Evolutionary conservation across 2,888 invertebrate genomes (phyloP), one percentile per base, ranked within the genome.

Genomic region (Cepaea hortensis): DNA sequence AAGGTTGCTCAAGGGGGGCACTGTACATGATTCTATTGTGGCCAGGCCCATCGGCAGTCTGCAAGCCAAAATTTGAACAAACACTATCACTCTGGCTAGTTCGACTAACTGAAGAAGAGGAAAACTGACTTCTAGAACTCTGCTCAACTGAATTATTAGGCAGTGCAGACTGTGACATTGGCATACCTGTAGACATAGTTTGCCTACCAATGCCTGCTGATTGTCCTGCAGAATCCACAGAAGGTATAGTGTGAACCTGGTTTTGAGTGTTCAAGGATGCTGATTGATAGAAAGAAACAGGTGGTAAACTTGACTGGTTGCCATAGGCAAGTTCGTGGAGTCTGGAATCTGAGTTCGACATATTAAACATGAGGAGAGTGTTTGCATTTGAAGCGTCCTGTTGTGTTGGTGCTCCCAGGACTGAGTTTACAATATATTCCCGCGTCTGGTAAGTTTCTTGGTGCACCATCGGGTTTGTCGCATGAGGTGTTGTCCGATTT

Each of bases 381-480:
- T 76, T 23, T 23, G 84, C 13, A 62, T 84, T 75, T 23, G 84
- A 55, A 70, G 75, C 55, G n/a, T 82, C 70, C 15, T 70, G 82
- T 20, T 79, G 79, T 79, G 79, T 5, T n/a, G 18, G 73, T 11
- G 9, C n/a, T 20, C 23, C 73, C 18, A 73, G 73, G 35, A 35
- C 35, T 55, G 55, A 55, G 11, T 55, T 55, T 11, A 55, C 55
- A 55, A 11, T 55, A 11, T 55, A 11, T 55, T 55, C 11, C 55
- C 11, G 55, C 55, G 11, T 55, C 55, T 55, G 55, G 55, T 11
- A 55, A 55, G 55, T 55, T 55, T 55, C 11, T 55, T 55, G 6
- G 55, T 11, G 6, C 6, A 55, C 55, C n/a, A 15, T 35, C 3
- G n/a, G 15, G 15, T n/a, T 5, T 11, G n/a, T 13, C 6, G 35